phyloP scores from a whole-genome alignment of 2,888 invertebrate species.

The Crocallis elinguaria region DNA sequence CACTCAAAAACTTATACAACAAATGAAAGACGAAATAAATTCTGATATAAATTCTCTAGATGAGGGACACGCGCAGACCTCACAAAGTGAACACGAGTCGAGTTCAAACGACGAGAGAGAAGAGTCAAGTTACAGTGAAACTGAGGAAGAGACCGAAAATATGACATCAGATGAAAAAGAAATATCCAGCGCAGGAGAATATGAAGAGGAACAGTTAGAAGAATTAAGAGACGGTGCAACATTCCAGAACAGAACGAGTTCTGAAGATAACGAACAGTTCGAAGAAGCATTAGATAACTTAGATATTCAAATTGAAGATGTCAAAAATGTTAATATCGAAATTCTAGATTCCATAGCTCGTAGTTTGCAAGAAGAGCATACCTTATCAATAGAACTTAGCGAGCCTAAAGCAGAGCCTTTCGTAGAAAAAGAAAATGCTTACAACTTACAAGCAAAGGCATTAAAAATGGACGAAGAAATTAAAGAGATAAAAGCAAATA shows the following conservation, averaged over 20 bases:
- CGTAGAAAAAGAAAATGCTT: conserved; percentile 50
- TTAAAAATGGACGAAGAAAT: conserved; percentile 51
- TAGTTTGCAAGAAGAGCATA: conserved; percentile 73
- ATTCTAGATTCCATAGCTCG: conserved; percentile 76
- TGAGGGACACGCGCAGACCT: conserved; percentile 64
- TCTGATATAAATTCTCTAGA: conserved; percentile 83
- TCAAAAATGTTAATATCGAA: conserved; percentile 72
- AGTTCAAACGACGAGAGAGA: conserved; percentile 65
- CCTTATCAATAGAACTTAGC: conserved; percentile 53
- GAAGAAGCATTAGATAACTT: conserved; percentile 80
- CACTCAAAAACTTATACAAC: conserved; percentile 86
- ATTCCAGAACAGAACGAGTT: conserved; percentile 62
- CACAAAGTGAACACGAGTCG: conserved; percentile 74
- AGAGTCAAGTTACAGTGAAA: conserved; percentile 79
- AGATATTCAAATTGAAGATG: conserved; percentile 68
- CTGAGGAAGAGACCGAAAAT: conserved; percentile 65
- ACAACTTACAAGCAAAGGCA: too few relatives aligned
- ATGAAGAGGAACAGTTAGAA: conserved; percentile 46
- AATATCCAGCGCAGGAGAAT: conserved; percentile 52
- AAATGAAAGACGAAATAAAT: conserved; percentile 87
- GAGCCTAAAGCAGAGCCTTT: conserved; percentile 28
- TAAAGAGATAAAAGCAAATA: conserved; percentile 32
- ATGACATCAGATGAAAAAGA: conserved; percentile 69
- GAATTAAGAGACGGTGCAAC: conserved; percentile 29
- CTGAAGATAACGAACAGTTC: conserved; percentile 78